Percentiles rank a stretch among this genome's conserved stretches.
Conservation (phyloP, 2,888 invertebrate species). For the Allophyes oxyacanthae region DNA sequence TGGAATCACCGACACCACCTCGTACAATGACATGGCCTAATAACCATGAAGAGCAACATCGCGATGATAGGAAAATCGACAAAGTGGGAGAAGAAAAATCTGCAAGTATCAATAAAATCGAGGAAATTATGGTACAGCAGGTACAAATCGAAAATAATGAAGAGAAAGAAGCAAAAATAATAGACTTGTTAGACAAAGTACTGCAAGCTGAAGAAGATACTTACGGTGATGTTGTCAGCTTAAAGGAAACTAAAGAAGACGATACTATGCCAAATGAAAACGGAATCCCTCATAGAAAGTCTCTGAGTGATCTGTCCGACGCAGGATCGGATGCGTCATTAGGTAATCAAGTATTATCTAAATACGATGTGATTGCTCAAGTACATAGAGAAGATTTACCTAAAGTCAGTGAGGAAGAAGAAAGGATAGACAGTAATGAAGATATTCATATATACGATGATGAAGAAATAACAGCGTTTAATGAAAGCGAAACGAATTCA, state of each 20-base stretch:
- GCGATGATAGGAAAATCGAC: slow-evolving; percentile 51
- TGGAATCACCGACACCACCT: slow-evolving; percentile 82
- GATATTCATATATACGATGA: slow-evolving; percentile 57
- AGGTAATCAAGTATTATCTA: slow-evolving; percentile 82
- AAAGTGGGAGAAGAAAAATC: slow-evolving; percentile 61
- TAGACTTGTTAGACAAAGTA: slow-evolving; percentile 84
- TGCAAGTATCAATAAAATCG: slow-evolving; percentile 63
- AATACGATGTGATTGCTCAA: slow-evolving; percentile 89
- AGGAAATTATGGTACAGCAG: slow-evolving; percentile 74
- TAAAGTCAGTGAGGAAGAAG: slow-evolving; percentile 79
- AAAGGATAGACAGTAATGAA: slow-evolving; percentile 63
- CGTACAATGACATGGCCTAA: slow-evolving; percentile 69
- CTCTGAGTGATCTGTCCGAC: slow-evolving; percentile 81
- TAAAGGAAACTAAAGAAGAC: slow-evolving; percentile 71
- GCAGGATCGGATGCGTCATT: slow-evolving; percentile 83
- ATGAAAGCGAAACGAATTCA: slow-evolving; percentile 81
- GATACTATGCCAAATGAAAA: slow-evolving; percentile 55
- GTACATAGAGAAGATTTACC: slow-evolving; percentile 89
- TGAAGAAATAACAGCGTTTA: slow-evolving; percentile 76
- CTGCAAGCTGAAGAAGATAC: slow-evolving; percentile 85
- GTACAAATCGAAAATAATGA: slow-evolving; percentile 77
- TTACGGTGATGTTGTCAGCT: slow-evolving; percentile 75
- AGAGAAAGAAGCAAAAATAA: slow-evolving; percentile 85
- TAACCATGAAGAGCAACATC: slow-evolving; percentile 63
- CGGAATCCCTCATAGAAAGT: slow-evolving; percentile 73